Percentiles rank a stretch among this genome's conserved stretches.
These are phyloP conservation scores for Rhagologus leucostigma DNA, from an alignment of 2,113 vertebrate species.

Conservation along the genomic window DNA sequence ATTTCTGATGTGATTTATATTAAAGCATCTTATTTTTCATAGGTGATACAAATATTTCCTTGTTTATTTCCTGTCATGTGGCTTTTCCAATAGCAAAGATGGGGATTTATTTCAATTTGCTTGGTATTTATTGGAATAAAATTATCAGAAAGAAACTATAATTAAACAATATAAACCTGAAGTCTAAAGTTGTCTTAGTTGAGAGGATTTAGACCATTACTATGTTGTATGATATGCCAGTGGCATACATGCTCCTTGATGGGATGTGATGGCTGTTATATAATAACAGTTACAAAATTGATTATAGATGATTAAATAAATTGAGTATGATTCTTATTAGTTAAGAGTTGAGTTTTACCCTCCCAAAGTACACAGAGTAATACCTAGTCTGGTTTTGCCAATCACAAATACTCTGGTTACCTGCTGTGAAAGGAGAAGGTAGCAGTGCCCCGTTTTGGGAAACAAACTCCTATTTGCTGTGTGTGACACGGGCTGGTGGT, in stretches of 20 bases:
- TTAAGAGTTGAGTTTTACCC: background rate
- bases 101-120: background rate
- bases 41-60: background rate
- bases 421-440: background rate
- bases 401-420: background rate
- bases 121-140: constrained; percentile 15
- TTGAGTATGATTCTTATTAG: background rate
- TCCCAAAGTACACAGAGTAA: background rate
- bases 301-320: background rate
- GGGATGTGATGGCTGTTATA: background rate
- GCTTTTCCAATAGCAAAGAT: background rate
- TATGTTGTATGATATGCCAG: background rate
- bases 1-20: background rate
- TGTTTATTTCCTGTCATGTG: background rate
- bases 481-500: rapidly evolving
- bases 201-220: background rate
- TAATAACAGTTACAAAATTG: background rate
- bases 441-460: background rate
- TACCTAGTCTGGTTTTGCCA: background rate
- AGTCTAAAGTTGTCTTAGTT: background rate
- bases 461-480: background rate
- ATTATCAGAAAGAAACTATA: background rate
- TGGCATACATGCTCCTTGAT: background rate
- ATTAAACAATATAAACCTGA: background rate
- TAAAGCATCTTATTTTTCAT: background rate